Conservation (phyloP, 2,113 vertebrate species). For the Hucho hucho region DNA sequence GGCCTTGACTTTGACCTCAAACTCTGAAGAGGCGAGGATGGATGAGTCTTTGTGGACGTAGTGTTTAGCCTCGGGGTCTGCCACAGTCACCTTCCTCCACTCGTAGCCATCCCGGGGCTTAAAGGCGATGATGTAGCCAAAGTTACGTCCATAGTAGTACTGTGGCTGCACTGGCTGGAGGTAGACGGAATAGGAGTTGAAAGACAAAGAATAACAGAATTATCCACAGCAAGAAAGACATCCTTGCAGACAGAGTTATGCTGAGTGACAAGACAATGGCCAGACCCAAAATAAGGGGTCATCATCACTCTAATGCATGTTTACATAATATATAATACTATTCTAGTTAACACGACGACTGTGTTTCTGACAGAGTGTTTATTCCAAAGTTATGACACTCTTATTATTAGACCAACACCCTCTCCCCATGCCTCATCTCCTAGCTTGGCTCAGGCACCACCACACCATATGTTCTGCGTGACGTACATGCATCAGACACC, state of each 20-base stretch:
- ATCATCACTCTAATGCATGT: too few species aligned
- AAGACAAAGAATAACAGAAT: background rate
- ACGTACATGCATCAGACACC: conserved; percentile 16
- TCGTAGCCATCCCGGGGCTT: conserved; percentile 77
- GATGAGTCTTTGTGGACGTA: conserved; percentile 91
- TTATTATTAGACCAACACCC: background rate
- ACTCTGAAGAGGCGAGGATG: conserved; percentile 81
- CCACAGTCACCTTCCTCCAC: conserved; percentile 89
- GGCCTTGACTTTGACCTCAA: conserved; percentile 94
- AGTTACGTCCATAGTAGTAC: conserved; percentile 91
- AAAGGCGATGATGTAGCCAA: conserved; percentile 94
- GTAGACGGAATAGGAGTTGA: background rate
- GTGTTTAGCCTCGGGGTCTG: conserved; percentile 82
- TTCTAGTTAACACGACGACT: too few species aligned
- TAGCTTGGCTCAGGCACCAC: conserved; percentile 19
- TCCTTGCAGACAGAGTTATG: too few species aligned
- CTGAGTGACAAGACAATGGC: too few species aligned
- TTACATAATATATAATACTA: too few species aligned
- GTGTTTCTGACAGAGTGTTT: too few species aligned
- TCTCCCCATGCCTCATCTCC: conserved; percentile 22
- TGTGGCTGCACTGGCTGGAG: conserved; percentile 87
- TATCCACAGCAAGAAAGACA: too few species aligned
- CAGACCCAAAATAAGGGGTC: too few species aligned
- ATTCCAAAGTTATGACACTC: too few species aligned
- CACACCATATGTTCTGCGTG: conserved; percentile 18